These are phyloP conservation scores for Anneissia japonica DNA, from an alignment of 35 echinoderm and acorn worm species.

Conservation along the genomic window DNA sequence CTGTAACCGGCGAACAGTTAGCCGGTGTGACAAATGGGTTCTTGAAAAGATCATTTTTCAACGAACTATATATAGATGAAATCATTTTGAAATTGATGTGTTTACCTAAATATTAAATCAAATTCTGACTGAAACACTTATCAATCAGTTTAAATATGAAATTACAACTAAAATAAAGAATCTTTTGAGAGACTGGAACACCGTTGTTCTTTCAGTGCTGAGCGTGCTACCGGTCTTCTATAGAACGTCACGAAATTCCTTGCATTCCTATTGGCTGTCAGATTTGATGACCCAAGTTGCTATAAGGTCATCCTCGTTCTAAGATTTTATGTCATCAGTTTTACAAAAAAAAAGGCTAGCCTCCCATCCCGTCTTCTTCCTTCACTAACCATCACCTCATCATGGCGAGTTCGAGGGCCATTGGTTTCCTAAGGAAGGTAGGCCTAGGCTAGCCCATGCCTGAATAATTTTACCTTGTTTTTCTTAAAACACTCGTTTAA, in stretches of 20 bases:
- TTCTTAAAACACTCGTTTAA: too few species aligned
- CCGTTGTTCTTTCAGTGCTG: neutral
- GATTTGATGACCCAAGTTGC: neutral
- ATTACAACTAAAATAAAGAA: neutral
- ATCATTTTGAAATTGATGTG: slow-evolving; percentile 77
- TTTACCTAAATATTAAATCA: neutral
- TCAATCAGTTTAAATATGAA: neutral
- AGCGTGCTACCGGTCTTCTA: slow-evolving; percentile 1
- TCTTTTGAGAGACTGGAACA: neutral
- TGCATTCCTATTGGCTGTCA: neutral
- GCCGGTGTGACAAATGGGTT: slow-evolving; percentile 73
- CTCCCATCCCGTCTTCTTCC: too few species aligned
- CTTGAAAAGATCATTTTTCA: slow-evolving; percentile 75
- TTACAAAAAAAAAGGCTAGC: too few species aligned
- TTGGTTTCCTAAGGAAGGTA: neutral
- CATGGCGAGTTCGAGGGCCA: neutral
- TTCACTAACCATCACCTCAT: too few species aligned
- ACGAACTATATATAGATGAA: slow-evolving; percentile 65
- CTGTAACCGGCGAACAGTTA: slow-evolving; percentile 22
- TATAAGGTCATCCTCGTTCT: neutral
- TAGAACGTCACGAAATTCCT: neutral
- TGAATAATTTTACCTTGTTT: too few species aligned
- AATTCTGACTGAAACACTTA: neutral
- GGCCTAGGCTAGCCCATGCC: too few species aligned
- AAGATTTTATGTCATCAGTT: too few species aligned